These are phyloP conservation scores for Melitaea athalia DNA, from an alignment of 2,888 invertebrate genomes.

Conservation along the genomic window DNA sequence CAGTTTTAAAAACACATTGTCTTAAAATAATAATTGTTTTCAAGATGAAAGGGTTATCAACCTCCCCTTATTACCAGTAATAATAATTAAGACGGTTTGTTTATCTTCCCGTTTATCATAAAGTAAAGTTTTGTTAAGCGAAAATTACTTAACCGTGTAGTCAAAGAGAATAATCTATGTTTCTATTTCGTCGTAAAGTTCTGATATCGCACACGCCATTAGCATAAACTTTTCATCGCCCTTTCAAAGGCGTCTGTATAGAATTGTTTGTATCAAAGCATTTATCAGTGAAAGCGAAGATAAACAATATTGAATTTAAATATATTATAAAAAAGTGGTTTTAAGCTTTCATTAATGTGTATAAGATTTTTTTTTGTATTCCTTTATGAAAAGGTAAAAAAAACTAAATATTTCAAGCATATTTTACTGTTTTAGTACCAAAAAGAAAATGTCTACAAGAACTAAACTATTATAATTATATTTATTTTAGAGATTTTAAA, in stretches of 20 bases:
- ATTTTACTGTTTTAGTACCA: too few species aligned
- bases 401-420: too few species aligned
- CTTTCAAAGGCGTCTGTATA: slow-evolving; percentile 32
- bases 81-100: not conserved
- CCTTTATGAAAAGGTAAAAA: too few species aligned
- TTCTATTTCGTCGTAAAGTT: slow-evolving; percentile 29
- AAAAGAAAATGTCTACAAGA: too few species aligned
- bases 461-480: too few species aligned
- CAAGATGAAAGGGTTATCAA: not conserved
- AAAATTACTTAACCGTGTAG: slow-evolving; percentile 33
- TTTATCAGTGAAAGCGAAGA: slow-evolving; percentile 3
- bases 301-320: not conserved
- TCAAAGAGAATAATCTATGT: slow-evolving; percentile 29
- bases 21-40: not conserved
- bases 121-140: slow-evolving; percentile 20
- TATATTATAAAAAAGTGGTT: not conserved
- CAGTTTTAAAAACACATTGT: not conserved
- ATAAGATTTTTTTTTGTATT: too few species aligned
- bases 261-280: slow-evolving; percentile 23
- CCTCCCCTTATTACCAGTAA: not conserved
- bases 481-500: too few species aligned
- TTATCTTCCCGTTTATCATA: slow-evolving; percentile 7
- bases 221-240: slow-evolving; percentile 42
- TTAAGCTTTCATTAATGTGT: too few species aligned
- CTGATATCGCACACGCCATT: slow-evolving; percentile 30